Base-by-base conservation (phyloP, 1,140 invertebrate genomes). In the Brachionus manjavacas region DNA sequence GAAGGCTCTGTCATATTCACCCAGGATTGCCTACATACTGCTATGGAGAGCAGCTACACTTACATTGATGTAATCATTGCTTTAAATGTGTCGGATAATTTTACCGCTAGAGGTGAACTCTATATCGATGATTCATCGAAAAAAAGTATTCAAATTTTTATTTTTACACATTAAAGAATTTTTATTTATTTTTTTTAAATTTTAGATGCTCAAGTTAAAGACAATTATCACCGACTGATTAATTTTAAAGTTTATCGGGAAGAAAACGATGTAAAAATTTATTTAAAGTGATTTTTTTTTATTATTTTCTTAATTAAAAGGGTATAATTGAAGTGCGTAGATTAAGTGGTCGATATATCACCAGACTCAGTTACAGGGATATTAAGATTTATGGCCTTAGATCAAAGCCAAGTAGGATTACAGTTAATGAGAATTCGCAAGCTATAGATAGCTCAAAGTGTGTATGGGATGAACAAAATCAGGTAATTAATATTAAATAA, bases 1-100 rank as follows among this genome's bases (percentile, higher is more conserved):
- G 79, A 55, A 20, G 79, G 79, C 20, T 60, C 79, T 64, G 79
- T 81, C 8, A 81, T 81, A 43, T 81, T 81, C 52, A 81, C 16
- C 1, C 52, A 64, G 41, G 79, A 81, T 16, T 81, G 79, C 14
- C 9, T 60, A 1, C 1, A 28, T 2, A 81, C 79, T 64, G 64
- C 79, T 7, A 25, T 55, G 28, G 79, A 81, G 3, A 81, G 79
- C 79, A 81, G 39, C 11, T 68, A 81, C n/a, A 81, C 79, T 25
- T 81, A 43, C 31, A 81, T 81, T 25, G 79, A 81, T 64, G 20
- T 81, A 1, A 81, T 60, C 20, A 81, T 81, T 4, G 52, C 79
- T 68, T 14, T 81, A 1, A 68, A 81, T 68, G 35, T 64, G 35
- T 46, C 52, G 16, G 31, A 60, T 23, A 81, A 81, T 68, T 81